Conservation (phyloP, 1,140 invertebrate species). For the Aradophagus sp. region DNA sequence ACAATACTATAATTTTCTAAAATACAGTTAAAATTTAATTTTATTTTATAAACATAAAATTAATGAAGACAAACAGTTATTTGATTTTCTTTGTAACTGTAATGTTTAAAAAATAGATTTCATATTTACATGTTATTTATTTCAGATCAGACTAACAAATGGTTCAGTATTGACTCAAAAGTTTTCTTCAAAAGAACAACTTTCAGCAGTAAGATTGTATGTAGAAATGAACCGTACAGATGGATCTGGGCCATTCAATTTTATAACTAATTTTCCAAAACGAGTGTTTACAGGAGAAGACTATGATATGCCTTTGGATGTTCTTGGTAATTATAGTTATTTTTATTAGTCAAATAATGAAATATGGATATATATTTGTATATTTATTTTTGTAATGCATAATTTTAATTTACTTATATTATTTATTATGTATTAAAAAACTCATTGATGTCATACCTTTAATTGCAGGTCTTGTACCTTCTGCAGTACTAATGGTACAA, state of each 20-base stretch:
- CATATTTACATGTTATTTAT: not conserved
- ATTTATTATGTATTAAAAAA: not conserved
- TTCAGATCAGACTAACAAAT: constrained; percentile 78
- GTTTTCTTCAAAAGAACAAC: constrained; percentile 89
- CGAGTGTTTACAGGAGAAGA: constrained; percentile 90
- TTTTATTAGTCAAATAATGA: constrained; percentile 3
- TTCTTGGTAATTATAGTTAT: constrained; percentile 79
- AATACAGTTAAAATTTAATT: too few relatives aligned
- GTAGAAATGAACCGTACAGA: constrained; percentile 86
- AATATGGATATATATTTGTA: not conserved
- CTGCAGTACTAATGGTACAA: constrained; percentile 85
- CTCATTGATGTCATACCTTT: constrained; percentile 16
- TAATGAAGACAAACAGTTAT: too few relatives aligned
- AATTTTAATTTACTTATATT: too few relatives aligned
- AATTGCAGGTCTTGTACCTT: constrained; percentile 84
- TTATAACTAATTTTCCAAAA: constrained; percentile 92
- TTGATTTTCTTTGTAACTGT: too few relatives aligned
- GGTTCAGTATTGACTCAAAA: constrained; percentile 83
- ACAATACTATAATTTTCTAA: too few relatives aligned
- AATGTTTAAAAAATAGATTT: too few relatives aligned
- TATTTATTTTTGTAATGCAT: constrained; percentile 9
- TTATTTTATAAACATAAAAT: too few relatives aligned
- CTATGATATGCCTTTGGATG: constrained; percentile 88
- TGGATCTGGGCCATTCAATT: constrained; percentile 78
- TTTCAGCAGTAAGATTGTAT: constrained; percentile 91